phyloP scores from a whole-genome alignment of 64 coral and sea anemone genomes.

The Cladopsammia gracilis region DNA sequence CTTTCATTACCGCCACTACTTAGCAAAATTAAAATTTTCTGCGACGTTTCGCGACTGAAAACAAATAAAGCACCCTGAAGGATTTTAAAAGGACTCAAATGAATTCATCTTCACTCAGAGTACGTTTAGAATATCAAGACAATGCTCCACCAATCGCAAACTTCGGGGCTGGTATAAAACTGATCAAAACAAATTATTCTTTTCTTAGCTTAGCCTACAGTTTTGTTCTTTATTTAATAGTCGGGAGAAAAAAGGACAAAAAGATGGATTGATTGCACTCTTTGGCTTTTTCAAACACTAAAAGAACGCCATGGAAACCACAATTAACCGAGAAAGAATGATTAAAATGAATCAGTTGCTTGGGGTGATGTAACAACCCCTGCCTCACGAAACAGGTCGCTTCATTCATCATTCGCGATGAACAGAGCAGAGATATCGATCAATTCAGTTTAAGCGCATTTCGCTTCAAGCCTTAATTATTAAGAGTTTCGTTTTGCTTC shows the following conservation, averaged over 20 bases:
- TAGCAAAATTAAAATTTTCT: background rate
- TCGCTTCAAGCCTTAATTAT: background rate
- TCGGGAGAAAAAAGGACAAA: conserved; percentile 22
- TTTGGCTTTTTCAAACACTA: conserved; percentile 46
- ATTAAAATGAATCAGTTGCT: conserved; percentile 16
- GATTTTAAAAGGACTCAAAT: background rate
- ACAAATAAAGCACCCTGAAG: background rate
- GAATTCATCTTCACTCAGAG: background rate
- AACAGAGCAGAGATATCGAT: background rate
- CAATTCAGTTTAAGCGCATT: background rate
- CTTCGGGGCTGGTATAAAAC: conserved; percentile 6
- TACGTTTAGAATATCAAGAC: background rate
- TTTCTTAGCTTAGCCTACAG: conserved; percentile 3
- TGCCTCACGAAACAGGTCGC: background rate
- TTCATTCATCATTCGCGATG: background rate
- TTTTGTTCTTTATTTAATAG: conserved; percentile 14
- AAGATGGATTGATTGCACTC: conserved; percentile 38
- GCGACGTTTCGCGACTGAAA: background rate
- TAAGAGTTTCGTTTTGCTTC: background rate
- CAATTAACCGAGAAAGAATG: conserved; percentile 42
- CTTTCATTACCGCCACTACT: background rate
- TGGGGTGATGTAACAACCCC: background rate
- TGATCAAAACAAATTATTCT: conserved; percentile 12
- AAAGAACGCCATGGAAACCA: conserved; percentile 43
- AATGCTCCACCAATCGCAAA: background rate